Conservation (phyloP, 2,888 invertebrate genomes). For the Plebejus argus region DNA sequence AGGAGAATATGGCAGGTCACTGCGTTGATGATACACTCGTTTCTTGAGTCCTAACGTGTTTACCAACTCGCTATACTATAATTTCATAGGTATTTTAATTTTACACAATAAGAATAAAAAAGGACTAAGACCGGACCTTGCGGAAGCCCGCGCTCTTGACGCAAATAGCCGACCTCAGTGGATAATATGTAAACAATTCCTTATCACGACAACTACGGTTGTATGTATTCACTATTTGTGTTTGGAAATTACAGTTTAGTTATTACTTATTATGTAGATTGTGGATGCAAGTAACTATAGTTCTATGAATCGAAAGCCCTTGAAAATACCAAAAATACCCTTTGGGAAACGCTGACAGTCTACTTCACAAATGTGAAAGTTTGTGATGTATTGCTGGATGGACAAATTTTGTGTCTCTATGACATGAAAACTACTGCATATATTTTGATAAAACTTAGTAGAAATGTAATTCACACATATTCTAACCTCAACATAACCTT, state of each 20-base stretch:
- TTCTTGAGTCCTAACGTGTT: not conserved
- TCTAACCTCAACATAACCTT: not conserved
- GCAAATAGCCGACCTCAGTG: conserved; percentile 25
- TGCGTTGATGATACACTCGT: not conserved
- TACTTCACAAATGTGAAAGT: too few relatives aligned
- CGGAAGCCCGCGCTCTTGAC: conserved; percentile 23
- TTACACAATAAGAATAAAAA: conserved; percentile 3
- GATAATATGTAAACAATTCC: conserved; percentile 20
- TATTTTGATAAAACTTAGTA: not conserved
- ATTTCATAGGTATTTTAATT: not conserved
- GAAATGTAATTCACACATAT: not conserved
- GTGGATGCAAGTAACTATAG: not conserved
- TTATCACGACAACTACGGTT: conserved; percentile 17
- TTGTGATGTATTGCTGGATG: not conserved
- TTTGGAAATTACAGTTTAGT: not conserved
- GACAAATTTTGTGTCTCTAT: not conserved
- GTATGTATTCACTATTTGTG: conserved; percentile 2
- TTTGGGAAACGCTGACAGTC: not conserved
- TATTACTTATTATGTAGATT: not conserved
- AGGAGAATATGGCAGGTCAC: not conserved
- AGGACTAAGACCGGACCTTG: conserved; percentile 19
- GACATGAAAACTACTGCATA: not conserved
- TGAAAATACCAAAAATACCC: not conserved
- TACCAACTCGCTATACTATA: too few relatives aligned
- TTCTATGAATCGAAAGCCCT: not conserved